A percentile compares a stretch with the other conserved stretches of the same genome.
phyloP scores from a whole-genome alignment of 2,888 invertebrate species.

The Stenodema calcarata region DNA sequence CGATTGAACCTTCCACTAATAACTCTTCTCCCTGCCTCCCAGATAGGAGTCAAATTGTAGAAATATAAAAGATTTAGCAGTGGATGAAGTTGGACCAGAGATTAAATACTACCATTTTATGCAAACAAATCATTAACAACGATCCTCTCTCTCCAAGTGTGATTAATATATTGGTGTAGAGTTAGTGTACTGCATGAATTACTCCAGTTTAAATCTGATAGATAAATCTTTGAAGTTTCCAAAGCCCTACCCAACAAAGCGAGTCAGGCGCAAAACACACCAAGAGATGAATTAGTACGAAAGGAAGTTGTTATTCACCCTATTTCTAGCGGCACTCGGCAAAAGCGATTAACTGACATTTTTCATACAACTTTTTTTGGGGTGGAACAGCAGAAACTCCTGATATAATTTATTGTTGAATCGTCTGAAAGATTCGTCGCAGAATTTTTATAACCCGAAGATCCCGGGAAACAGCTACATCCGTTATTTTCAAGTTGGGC shows the following conservation, averaged over 20 bases:
- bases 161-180: no score
- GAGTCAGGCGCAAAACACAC: neutral
- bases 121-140: no score
- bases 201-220: neutral
- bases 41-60: no score
- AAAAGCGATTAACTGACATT: neutral
- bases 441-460: neutral
- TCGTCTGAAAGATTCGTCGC: neutral
- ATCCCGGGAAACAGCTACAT: neutral
- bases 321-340: neutral
- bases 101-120: no score
- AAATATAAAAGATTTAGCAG: no score
- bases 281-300: neutral
- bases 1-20: no score
- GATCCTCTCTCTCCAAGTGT: no score
- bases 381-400: neutral
- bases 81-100: no score
- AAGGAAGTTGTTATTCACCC: constrained; percentile 26
- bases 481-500: neutral
- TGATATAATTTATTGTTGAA: neutral
- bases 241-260: neutral
- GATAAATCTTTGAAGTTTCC: neutral
- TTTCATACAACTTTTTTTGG: neutral
- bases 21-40: no score
- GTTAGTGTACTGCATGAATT: no score